phyloP scores from a whole-genome alignment of 2,797 vertebrate species.

The Morelia viridis region DNA sequence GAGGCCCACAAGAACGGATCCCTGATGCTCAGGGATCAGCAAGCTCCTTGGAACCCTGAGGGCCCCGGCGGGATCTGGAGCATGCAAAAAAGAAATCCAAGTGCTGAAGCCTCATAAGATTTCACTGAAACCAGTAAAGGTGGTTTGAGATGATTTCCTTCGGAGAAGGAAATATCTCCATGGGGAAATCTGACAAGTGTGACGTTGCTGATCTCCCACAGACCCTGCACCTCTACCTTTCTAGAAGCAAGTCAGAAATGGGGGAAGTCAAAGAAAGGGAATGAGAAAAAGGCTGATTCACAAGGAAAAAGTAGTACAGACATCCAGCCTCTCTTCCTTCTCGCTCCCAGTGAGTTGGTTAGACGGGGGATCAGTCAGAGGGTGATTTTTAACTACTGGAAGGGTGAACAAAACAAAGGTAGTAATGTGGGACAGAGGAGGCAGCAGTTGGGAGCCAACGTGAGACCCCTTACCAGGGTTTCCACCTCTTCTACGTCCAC shows the following conservation, averaged over 20 bases:
- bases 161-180: no score
- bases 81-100: no score
- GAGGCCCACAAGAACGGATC: background rate
- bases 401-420: background rate
- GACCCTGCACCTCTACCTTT: background rate
- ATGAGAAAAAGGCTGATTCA: fast-evolving
- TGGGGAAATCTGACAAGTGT: background rate
- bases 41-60: no score
- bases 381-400: background rate
- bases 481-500: constrained; percentile 52
- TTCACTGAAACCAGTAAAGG: no score
- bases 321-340: fast-evolving
- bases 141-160: no score
- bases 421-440: background rate
- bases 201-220: background rate
- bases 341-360: background rate
- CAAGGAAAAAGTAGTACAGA: background rate
- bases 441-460: fast-evolving
- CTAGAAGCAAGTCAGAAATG: background rate
- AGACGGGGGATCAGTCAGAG: background rate
- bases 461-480: constrained; percentile 58
- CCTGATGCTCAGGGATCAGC: no score
- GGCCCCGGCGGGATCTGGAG: no score
- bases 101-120: no score
- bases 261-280: background rate